A percentile compares a stretch with the other conserved stretches of the same genome.
These are phyloP conservation scores for Hyles lineata DNA, from an alignment of 2,888 invertebrate genomes.

Conservation along the genomic window DNA sequence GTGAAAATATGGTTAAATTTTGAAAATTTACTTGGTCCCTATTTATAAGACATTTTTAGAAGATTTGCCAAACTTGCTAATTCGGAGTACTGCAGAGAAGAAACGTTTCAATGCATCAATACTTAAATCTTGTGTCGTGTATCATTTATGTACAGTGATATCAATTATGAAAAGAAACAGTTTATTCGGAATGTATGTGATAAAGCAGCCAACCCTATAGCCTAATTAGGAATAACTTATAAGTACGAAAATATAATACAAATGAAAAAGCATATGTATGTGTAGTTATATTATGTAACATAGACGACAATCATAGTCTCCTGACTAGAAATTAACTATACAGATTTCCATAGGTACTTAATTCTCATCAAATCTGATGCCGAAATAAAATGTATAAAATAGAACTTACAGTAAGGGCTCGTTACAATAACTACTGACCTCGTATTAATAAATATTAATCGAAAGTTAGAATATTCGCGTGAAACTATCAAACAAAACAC, in stretches of 20 bases:
- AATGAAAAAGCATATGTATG: constrained; percentile 28
- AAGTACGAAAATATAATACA: constrained; percentile 28
- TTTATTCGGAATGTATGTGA: background rate
- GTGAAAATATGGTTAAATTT: constrained; percentile 3
- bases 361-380: constrained; percentile 64
- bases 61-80: background rate
- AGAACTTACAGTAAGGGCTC: constrained; percentile 64
- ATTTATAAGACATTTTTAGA: constrained; percentile 8
- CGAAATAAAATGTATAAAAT: constrained; percentile 59
- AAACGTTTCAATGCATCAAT: background rate
- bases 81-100: background rate
- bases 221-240: constrained; percentile 6
- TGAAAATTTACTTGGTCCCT: constrained; percentile 19
- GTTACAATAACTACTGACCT: constrained; percentile 76
- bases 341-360: constrained; percentile 61
- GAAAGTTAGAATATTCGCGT: constrained; percentile 68
- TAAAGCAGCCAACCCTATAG: constrained; percentile 1
- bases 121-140: background rate
- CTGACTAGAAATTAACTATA: constrained; percentile 81
- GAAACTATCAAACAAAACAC: constrained; percentile 75
- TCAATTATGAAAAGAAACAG: background rate
- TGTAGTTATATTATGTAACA: constrained; percentile 52
- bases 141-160: background rate
- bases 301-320: constrained; percentile 79
- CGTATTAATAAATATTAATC: constrained; percentile 80